These are phyloP conservation scores for Pseudomugil gertrudae DNA, from an alignment of 2,797 vertebrate species.

Conservation along the genomic window DNA sequence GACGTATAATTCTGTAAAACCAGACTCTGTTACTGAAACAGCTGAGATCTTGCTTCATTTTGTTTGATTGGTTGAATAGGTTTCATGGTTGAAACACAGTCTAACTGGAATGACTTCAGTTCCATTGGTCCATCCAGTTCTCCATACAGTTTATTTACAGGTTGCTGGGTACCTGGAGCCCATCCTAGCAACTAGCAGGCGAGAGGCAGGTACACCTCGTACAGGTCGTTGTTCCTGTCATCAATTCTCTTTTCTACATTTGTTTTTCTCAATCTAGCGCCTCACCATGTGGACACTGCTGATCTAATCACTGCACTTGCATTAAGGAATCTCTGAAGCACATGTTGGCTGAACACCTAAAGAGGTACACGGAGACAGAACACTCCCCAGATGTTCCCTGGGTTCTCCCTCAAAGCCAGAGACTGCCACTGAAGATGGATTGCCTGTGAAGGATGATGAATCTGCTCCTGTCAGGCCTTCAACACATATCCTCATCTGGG, in stretches of 20 bases:
- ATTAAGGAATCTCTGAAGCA: slow-evolving; percentile 35
- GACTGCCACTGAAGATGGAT: slow-evolving; percentile 67
- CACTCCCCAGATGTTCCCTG: slow-evolving; percentile 21
- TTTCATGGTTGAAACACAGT: not conserved
- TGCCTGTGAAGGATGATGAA: slow-evolving; percentile 68
- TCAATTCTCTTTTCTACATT: slow-evolving; percentile 19
- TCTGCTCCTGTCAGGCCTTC: slow-evolving; percentile 59
- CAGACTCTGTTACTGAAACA: too few species aligned
- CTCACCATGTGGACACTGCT: slow-evolving; percentile 30
- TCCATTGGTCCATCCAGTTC: not conserved
- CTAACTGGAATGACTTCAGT: slow-evolving; percentile 8
- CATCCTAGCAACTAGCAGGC: too few species aligned
- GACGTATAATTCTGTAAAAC: too few species aligned
- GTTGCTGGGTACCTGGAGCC: too few species aligned
- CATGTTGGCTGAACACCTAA: slow-evolving; percentile 38
- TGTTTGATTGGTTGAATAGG: not conserved
- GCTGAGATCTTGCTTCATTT: too few species aligned
- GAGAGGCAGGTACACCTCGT: too few species aligned
- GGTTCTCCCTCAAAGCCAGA: slow-evolving; percentile 12
- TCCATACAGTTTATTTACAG: too few species aligned
- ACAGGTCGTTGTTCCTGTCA: not conserved
- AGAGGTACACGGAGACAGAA: slow-evolving; percentile 31
- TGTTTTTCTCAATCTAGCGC: slow-evolving; percentile 35
- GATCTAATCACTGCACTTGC: slow-evolving; percentile 40
- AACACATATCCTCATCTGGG: slow-evolving; percentile 68